These are phyloP conservation scores for Drosophila lacicola DNA, from an alignment of 2,888 invertebrate genomes.

Conservation along the genomic window DNA sequence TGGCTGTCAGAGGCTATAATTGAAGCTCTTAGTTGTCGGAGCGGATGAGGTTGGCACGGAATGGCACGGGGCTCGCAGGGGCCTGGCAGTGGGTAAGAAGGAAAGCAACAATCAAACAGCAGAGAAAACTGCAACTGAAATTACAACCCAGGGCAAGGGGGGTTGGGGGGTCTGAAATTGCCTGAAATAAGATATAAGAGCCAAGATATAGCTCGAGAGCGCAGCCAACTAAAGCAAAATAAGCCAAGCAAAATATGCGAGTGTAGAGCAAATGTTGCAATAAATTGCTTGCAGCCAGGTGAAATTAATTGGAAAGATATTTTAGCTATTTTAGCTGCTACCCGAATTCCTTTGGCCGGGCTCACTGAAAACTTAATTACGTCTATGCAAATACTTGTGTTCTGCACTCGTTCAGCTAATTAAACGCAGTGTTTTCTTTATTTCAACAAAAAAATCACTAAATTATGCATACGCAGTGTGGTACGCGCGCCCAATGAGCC, in stretches of 20 bases:
- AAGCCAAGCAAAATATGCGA: slow-evolving; percentile 58
- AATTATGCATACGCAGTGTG: slow-evolving; percentile 57
- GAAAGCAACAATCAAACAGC: slow-evolving; percentile 69
- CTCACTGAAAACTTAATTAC: slow-evolving; percentile 49
- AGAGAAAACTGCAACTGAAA: slow-evolving; percentile 71
- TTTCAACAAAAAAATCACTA: slow-evolving; percentile 9
- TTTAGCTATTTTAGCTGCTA: slow-evolving; percentile 64
- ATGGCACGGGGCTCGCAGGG: slow-evolving; percentile 1
- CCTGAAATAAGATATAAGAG: slow-evolving; percentile 68
- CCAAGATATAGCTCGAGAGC: slow-evolving; percentile 49
- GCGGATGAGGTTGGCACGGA: slow-evolving; percentile 19
- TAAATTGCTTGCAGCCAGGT: slow-evolving; percentile 70
- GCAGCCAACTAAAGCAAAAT: slow-evolving; percentile 52
- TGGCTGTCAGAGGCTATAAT: slow-evolving; percentile 67
- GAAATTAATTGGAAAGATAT: slow-evolving; percentile 80
- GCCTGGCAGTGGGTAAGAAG: slow-evolving; percentile 8
- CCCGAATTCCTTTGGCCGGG: slow-evolving; percentile 39
- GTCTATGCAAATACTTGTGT: slow-evolving; percentile 38
- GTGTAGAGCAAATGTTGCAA: slow-evolving; percentile 66
- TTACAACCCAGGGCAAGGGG: slow-evolving; percentile 68
- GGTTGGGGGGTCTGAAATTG: slow-evolving; percentile 42
- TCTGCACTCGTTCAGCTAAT: slow-evolving; percentile 16
- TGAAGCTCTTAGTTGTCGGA: slow-evolving; percentile 66
- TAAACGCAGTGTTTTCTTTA: slow-evolving; percentile 14
- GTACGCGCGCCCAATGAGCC: slow-evolving; percentile 19